A percentile compares a stretch with the other conserved stretches of the same genome.
phyloP scores from a whole-genome alignment of 2,113 vertebrate species.

The Rana temporaria region DNA sequence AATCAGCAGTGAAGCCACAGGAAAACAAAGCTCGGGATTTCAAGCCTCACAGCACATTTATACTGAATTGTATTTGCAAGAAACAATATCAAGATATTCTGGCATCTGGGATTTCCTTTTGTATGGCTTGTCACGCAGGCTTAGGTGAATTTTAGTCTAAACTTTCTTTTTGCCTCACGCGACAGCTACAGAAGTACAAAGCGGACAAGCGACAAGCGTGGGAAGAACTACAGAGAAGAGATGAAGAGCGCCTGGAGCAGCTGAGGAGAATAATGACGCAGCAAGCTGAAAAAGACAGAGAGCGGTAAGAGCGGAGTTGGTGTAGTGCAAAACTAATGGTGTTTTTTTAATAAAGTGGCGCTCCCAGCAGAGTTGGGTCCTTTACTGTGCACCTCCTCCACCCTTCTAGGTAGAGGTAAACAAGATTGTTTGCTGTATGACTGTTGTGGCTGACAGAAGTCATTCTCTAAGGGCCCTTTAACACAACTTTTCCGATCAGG shows the following conservation, averaged over 20 bases:
- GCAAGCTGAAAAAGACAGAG: slow-evolving; percentile 83
- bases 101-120: slow-evolving; percentile 34
- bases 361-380: no score
- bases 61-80: slow-evolving; percentile 40
- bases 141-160: slow-evolving; percentile 15
- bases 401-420: no score
- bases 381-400: no score
- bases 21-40: slow-evolving; percentile 33
- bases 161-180: slow-evolving; percentile 25
- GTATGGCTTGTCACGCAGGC: slow-evolving; percentile 11
- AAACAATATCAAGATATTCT: slow-evolving; percentile 47
- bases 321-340: background rate
- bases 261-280: slow-evolving; percentile 83
- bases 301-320: slow-evolving; percentile 76
- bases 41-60: slow-evolving; percentile 45
- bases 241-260: slow-evolving; percentile 76
- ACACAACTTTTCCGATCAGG: no score
- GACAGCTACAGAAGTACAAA: slow-evolving; percentile 85
- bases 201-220: slow-evolving; percentile 79
- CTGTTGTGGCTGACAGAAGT: no score
- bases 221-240: slow-evolving; percentile 77
- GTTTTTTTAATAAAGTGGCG: background rate
- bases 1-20: slow-evolving; percentile 51
- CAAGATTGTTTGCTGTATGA: no score
- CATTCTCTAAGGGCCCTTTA: no score